Evolutionary conservation across 2,113 vertebrate genomes (phyloP).

Genomic region (Ctenodactylus gundi): DNA sequence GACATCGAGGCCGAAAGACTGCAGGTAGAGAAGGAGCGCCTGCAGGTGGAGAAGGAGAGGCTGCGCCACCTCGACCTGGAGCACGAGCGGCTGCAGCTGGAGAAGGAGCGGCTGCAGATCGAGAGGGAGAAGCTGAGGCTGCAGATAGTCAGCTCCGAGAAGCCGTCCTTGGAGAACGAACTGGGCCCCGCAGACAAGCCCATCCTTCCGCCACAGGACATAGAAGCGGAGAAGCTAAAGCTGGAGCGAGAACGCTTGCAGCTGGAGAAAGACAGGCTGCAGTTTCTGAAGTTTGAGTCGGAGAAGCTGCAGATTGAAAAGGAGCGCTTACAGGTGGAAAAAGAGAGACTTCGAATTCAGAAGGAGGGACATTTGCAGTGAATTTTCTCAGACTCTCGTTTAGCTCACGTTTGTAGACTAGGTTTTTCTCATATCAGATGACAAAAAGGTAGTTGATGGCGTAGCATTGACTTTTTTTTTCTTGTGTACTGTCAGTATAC

Average conservation of each 20-base stretch:
- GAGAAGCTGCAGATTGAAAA: slow-evolving; percentile 95
- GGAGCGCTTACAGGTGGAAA: slow-evolving; percentile 94
- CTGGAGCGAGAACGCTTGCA: slow-evolving; percentile 94
- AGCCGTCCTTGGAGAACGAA: slow-evolving; percentile 83
- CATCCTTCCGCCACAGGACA: slow-evolving; percentile 86
- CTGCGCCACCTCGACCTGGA: slow-evolving; percentile 90
- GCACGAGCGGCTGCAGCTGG: slow-evolving; percentile 90
- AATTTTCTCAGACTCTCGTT: background rate
- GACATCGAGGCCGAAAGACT: slow-evolving; percentile 91
- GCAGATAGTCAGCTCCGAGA: slow-evolving; percentile 87
- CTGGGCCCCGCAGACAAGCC: slow-evolving; percentile 83
- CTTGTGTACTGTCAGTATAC: slow-evolving; percentile 72
- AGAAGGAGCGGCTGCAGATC: slow-evolving; percentile 92
- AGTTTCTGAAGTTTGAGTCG: slow-evolving; percentile 94
- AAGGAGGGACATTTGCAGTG: slow-evolving; percentile 90
- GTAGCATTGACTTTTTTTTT: background rate
- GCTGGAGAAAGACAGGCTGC: slow-evolving; percentile 93
- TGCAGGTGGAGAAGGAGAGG: slow-evolving; percentile 92
- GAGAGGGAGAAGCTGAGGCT: slow-evolving; percentile 91
- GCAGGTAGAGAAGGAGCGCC: slow-evolving; percentile 92
- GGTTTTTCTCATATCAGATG: slow-evolving; percentile 52
- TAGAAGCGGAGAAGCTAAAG: slow-evolving; percentile 92
- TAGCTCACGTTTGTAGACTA: background rate
- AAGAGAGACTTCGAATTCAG: slow-evolving; percentile 94
- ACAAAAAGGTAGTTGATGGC: background rate